Conservation (phyloP, 2,888 invertebrate genomes). For the Synergus umbraculus region DNA sequence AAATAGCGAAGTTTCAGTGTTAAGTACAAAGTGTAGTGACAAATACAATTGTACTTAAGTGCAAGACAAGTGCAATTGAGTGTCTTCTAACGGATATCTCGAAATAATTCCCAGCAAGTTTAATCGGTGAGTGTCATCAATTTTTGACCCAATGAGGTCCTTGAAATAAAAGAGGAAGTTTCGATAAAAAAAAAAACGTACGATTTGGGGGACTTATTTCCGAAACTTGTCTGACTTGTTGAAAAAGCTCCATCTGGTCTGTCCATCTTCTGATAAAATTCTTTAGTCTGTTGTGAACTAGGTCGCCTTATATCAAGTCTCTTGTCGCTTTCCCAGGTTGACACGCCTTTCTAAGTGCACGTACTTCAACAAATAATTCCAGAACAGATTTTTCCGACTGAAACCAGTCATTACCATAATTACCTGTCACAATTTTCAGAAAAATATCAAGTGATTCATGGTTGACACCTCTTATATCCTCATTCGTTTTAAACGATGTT, state of each 20-base stretch:
- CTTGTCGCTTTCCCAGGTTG: constrained; percentile 7
- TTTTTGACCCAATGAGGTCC: neutral
- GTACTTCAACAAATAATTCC: neutral
- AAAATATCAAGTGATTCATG: neutral
- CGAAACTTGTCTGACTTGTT: no score
- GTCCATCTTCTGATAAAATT: neutral
- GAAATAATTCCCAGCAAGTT: neutral
- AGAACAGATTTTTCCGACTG: neutral
- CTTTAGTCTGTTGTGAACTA: neutral
- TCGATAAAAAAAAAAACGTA: no score
- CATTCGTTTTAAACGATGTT: no score
- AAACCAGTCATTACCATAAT: neutral
- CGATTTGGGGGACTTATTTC: no score
- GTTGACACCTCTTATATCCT: neutral
- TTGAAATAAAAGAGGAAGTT: no score
- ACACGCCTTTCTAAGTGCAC: constrained; percentile 15
- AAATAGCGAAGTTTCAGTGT: constrained; percentile 1
- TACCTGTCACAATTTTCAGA: neutral
- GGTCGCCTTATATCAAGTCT: neutral
- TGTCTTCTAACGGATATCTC: constrained; percentile 1
- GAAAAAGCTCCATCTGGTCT: neutral
- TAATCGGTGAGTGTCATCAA: constrained; percentile 5
- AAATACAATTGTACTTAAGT: neutral
- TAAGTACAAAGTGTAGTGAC: constrained; percentile 20
- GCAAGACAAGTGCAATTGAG: neutral